phyloP scores from a whole-genome alignment of 2,797 vertebrate genomes.

The Oreortyx pictus region DNA sequence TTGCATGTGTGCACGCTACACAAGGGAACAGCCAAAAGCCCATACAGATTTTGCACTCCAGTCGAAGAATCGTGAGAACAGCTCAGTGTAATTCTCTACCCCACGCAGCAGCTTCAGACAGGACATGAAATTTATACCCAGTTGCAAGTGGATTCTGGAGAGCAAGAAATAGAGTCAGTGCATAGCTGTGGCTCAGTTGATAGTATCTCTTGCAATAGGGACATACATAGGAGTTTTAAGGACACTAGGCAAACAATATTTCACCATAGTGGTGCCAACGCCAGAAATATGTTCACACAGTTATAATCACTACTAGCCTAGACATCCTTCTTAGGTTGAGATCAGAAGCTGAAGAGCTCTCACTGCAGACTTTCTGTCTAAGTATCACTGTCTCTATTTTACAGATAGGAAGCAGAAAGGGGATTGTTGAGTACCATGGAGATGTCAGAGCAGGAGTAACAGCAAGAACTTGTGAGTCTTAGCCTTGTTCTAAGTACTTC shows the following conservation, averaged over 20 bases:
- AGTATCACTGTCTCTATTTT: constrained; percentile 35
- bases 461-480: accelerated
- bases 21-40: not conserved
- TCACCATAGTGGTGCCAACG: not conserved
- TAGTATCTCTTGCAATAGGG: constrained; percentile 7
- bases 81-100: not conserved
- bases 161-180: not conserved
- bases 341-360: not conserved
- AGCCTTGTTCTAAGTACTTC: not conserved
- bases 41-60: accelerated
- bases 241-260: not conserved
- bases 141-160: constrained; percentile 9
- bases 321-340: not conserved
- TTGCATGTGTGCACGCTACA: not conserved
- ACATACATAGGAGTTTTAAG: not conserved
- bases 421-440: constrained; percentile 13
- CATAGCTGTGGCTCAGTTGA: not conserved
- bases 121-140: not conserved
- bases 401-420: constrained; percentile 12
- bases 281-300: constrained; percentile 13
- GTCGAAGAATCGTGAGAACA: not conserved
- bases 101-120: accelerated
- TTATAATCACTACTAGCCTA: constrained; percentile 14
- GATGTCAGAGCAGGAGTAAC: not conserved
- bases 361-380: constrained; percentile 27